phyloP scores from a whole-genome alignment of 2,113 vertebrate species.

The Pseudopipra pipra region DNA sequence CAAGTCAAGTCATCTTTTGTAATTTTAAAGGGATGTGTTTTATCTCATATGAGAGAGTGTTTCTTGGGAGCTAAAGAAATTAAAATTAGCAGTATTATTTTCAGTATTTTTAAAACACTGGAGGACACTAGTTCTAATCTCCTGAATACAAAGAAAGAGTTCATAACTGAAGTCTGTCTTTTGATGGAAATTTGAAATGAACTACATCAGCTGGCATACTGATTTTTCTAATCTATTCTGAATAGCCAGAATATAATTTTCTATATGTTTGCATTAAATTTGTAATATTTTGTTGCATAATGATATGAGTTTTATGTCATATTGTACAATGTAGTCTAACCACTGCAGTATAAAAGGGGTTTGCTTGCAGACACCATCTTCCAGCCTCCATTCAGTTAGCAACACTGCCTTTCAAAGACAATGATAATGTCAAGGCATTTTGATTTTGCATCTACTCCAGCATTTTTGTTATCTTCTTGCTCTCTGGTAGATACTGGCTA shows the following conservation, averaged over 20 bases:
- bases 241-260: neutral
- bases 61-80: neutral
- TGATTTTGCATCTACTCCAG: neutral
- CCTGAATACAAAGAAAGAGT: neutral
- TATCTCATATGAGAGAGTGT: neutral
- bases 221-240: neutral
- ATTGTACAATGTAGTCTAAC: neutral
- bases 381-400: neutral
- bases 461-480: neutral
- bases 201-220: neutral
- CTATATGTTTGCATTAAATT: neutral
- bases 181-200: neutral
- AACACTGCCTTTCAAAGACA: neutral
- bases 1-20: neutral
- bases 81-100: neutral
- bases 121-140: neutral
- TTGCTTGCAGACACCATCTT: neutral
- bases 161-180: neutral
- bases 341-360: neutral
- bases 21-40: neutral
- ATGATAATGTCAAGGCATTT: neutral
- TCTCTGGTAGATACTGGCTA: neutral
- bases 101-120: neutral
- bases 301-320: neutral
- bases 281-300: neutral